Percentiles rank a stretch among this genome's conserved stretches.
phyloP scores from a whole-genome alignment of 2,113 vertebrate genomes.

The Paradoxurus hermaphroditus region DNA sequence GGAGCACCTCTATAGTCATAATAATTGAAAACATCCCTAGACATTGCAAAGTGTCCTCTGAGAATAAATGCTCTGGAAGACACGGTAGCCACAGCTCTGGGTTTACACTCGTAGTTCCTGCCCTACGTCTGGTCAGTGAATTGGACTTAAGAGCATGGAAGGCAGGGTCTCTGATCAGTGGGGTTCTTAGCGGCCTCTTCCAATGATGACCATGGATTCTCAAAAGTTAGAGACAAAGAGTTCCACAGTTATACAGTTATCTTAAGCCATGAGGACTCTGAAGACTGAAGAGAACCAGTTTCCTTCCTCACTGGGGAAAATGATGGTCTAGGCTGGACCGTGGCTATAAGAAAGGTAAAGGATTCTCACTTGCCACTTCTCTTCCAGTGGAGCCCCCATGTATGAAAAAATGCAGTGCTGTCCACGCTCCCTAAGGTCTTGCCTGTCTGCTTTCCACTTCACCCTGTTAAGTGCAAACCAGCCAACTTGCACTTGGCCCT shows the following conservation, averaged over 20 bases:
- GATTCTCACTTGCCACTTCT: background rate
- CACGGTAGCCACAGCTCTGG: background rate
- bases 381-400: background rate
- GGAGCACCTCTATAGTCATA: background rate
- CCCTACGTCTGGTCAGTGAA: background rate
- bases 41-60: background rate
- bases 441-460: background rate
- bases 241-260: background rate
- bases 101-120: rapidly evolving
- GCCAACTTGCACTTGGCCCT: background rate
- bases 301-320: background rate
- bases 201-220: background rate
- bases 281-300: background rate
- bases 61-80: background rate
- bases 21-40: background rate
- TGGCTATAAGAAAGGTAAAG: background rate
- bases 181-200: background rate
- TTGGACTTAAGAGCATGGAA: background rate
- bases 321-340: background rate
- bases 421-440: too few relatives aligned
- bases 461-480: background rate
- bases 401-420: background rate
- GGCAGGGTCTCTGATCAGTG: background rate
- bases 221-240: background rate
- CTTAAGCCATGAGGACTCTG: background rate